These are phyloP conservation scores for Formica exsecta DNA, from an alignment of 1,140 invertebrate species.

Conservation along the genomic window DNA sequence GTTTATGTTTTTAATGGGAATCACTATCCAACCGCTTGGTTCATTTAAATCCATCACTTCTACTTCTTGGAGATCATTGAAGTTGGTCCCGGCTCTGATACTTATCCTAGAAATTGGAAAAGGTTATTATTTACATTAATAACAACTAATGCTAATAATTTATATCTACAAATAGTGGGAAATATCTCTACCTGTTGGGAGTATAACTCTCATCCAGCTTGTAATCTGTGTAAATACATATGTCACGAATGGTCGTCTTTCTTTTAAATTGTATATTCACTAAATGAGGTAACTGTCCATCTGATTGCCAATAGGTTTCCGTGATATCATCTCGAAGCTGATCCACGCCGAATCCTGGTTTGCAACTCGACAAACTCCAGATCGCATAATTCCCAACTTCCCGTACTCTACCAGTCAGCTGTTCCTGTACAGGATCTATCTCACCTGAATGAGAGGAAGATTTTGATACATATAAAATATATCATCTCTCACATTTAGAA, in stretches of 20 bases:
- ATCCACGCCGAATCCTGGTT: conserved; percentile 99
- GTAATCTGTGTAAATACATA: conserved; percentile 99
- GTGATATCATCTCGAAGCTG: conserved; percentile 97
- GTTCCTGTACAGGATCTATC: conserved; percentile 90
- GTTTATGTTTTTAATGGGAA: conserved; percentile 96
- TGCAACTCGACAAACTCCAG: conserved; percentile 99
- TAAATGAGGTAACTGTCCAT: conserved; percentile 98
- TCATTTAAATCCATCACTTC: conserved; percentile 98
- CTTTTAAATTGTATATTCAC: conserved; percentile 99
- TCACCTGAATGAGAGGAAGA: conserved; percentile 75
- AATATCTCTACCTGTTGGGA: conserved; percentile 90
- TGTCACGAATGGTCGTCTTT: conserved; percentile 97
- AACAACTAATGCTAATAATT: background rate
- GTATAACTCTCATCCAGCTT: conserved; percentile 99
- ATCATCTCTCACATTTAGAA: background rate
- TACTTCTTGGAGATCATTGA: conserved; percentile 99
- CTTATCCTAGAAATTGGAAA: conserved; percentile 92
- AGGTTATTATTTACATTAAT: background rate
- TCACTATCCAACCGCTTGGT: conserved; percentile 97
- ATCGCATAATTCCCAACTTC: conserved; percentile 99
- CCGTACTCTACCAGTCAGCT: conserved; percentile 92
- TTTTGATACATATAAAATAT: background rate
- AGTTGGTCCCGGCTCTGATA: conserved; percentile 97
- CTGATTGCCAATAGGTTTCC: conserved; percentile 99
- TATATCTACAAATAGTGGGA: conserved; percentile 12